Percentiles rank a stretch among this genome's conserved stretches.
These are phyloP conservation scores for Dromiciops gliroides DNA, from an alignment of 2,113 vertebrate species.

Conservation along the genomic window DNA sequence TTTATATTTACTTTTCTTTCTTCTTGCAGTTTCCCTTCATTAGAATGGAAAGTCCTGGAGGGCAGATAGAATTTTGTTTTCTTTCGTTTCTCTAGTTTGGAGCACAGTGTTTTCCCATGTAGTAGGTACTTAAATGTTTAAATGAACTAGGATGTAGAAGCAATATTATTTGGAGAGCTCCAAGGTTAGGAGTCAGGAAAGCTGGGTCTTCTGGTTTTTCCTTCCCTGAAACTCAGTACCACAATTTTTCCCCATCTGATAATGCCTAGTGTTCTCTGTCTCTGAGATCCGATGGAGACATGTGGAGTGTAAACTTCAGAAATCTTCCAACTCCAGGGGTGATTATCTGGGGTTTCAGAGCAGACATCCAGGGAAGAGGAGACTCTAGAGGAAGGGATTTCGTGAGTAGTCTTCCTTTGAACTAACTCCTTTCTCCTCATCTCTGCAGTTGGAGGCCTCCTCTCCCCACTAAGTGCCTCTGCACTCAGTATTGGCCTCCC, in stretches of 20 bases:
- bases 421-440: conserved; percentile 29
- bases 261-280: neutral
- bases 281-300: neutral
- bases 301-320: neutral
- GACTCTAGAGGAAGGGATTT: neutral
- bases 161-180: neutral
- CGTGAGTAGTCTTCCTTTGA: neutral
- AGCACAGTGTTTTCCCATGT: neutral
- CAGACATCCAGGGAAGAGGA: neutral
- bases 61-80: neutral
- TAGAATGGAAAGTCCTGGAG: neutral
- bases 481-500: conserved; percentile 57
- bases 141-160: neutral
- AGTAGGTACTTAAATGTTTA: neutral
- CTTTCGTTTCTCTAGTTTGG: neutral
- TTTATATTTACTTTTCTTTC: neutral
- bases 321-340: neutral
- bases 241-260: neutral
- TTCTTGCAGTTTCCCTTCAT: neutral
- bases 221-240: neutral
- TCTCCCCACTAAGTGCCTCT: conserved; percentile 79
- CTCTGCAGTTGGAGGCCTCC: conserved; percentile 80
- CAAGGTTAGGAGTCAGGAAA: neutral
- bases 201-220: neutral
- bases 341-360: neutral